Conservation (phyloP, 2,113 vertebrate genomes). For the Syngnathoides biaculeatus region DNA sequence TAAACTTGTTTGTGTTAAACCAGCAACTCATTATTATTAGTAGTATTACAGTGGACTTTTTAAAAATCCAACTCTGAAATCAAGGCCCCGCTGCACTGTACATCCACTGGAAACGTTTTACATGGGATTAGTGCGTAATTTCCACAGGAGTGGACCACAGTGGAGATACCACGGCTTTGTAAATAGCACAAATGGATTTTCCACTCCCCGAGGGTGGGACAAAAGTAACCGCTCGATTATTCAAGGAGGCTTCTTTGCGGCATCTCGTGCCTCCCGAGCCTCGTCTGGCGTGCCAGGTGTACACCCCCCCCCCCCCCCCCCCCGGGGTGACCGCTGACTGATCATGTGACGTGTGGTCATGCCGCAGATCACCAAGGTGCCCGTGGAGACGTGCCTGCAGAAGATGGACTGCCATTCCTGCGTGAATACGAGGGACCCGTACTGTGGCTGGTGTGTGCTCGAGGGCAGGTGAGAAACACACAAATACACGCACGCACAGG, state of each 20-base stretch:
- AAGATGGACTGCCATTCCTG: constrained; percentile 78
- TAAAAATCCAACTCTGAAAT: background rate
- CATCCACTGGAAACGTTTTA: background rate
- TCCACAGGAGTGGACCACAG: background rate
- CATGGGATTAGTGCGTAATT: background rate
- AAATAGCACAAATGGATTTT: background rate
- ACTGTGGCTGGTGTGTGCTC: constrained; percentile 88
- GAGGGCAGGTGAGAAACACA: constrained; percentile 78
- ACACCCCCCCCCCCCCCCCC: too few relatives aligned
- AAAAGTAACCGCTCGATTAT: background rate
- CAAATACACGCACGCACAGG: background rate
- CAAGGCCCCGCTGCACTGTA: background rate
- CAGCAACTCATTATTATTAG: too few relatives aligned
- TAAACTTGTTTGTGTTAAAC: too few relatives aligned
- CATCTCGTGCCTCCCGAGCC: background rate
- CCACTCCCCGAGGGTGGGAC: background rate
- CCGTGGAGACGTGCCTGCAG: constrained; percentile 76
- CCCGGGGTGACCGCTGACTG: constrained; percentile 23
- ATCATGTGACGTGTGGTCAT: constrained; percentile 34
- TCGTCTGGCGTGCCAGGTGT: background rate
- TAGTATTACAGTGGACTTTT: too few relatives aligned
- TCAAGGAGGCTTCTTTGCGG: background rate
- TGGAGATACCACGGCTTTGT: background rate
- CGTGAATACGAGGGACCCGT: constrained; percentile 78
- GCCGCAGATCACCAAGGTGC: constrained; percentile 76